Evolutionary conservation across 2,888 invertebrate genomes (phyloP).

Genomic region (Dynastes grantii): DNA sequence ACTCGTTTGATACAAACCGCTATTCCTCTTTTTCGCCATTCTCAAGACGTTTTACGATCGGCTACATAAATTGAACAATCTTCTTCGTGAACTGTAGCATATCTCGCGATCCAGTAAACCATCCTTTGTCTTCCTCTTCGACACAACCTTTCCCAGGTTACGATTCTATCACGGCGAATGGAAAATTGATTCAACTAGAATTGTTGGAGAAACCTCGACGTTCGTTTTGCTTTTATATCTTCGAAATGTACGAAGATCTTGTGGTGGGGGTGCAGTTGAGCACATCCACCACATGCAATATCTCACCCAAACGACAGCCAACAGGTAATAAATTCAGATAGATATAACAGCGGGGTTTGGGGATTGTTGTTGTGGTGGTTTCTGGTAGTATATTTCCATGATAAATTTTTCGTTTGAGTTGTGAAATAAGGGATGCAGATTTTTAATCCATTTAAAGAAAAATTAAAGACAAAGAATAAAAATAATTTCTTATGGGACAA

Average conservation of each 20-base stretch:
- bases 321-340: constrained; percentile 12
- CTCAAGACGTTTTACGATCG: not conserved
- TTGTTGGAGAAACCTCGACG: not conserved
- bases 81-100: not conserved
- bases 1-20: not conserved
- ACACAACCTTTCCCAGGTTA: not conserved
- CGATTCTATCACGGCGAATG: not conserved
- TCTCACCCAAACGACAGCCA: not conserved
- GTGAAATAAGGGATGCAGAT: too few species aligned
- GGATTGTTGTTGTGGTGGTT: not conserved
- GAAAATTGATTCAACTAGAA: constrained; percentile 31
- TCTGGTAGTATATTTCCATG: not conserved
- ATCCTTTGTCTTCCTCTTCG: constrained; percentile 1
- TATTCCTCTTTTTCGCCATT: not conserved
- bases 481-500: too few species aligned
- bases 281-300: not conserved
- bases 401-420: not conserved
- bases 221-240: constrained; percentile 13
- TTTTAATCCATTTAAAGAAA: too few species aligned
- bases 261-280: not conserved
- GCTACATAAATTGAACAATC: constrained; percentile 15
- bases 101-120: not conserved
- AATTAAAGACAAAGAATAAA: too few species aligned
- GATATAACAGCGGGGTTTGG: not conserved
- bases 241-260: constrained; percentile 9